Evolutionary conservation across 2,797 vertebrate genomes (phyloP).

Genomic region (Schizopygopsis malacanthus): DNA sequence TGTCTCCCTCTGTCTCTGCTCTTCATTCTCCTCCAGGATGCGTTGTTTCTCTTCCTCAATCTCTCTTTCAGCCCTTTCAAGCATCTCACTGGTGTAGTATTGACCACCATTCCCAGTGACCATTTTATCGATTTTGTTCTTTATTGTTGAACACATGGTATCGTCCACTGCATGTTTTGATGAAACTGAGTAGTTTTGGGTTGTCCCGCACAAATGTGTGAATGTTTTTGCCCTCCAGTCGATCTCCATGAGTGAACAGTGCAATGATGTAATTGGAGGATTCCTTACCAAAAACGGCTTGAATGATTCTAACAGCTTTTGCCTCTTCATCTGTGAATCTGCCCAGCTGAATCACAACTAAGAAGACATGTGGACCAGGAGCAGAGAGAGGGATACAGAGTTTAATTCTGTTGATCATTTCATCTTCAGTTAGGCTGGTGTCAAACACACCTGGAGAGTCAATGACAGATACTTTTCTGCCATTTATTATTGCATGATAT

Average conservation of each 20-base stretch:
- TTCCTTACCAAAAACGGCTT: slow-evolving; percentile 17
- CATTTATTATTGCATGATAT: background rate
- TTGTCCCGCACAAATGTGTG: slow-evolving; percentile 32
- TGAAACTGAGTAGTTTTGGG: slow-evolving; percentile 11
- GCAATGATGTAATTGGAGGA: slow-evolving; percentile 27
- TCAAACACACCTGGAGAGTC: slow-evolving; percentile 52
- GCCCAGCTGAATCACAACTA: slow-evolving; percentile 33
- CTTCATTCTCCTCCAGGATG: slow-evolving; percentile 2
- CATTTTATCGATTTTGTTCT: slow-evolving; percentile 36
- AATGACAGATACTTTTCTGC: slow-evolving; percentile 26
- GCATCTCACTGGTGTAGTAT: slow-evolving; percentile 32
- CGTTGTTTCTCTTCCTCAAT: slow-evolving; percentile 36
- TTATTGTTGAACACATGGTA: slow-evolving; percentile 42
- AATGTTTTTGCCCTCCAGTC: slow-evolving; percentile 31
- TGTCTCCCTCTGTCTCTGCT: background rate
- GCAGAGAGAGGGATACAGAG: slow-evolving; percentile 21
- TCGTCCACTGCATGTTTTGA: background rate
- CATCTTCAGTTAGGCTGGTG: background rate
- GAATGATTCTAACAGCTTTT: slow-evolving; percentile 9
- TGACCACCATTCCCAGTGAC: slow-evolving; percentile 8
- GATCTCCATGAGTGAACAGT: slow-evolving; percentile 49
- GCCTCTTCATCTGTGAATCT: slow-evolving; percentile 33
- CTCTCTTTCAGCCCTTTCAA: slow-evolving; percentile 5
- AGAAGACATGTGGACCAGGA: slow-evolving; percentile 38
- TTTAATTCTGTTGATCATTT: slow-evolving; percentile 27